A percentile compares a stretch with the other conserved stretches of the same genome.
Evolutionary conservation across 2,888 invertebrate genomes (phyloP).

Genomic region (Dryobotodes eremita): DNA sequence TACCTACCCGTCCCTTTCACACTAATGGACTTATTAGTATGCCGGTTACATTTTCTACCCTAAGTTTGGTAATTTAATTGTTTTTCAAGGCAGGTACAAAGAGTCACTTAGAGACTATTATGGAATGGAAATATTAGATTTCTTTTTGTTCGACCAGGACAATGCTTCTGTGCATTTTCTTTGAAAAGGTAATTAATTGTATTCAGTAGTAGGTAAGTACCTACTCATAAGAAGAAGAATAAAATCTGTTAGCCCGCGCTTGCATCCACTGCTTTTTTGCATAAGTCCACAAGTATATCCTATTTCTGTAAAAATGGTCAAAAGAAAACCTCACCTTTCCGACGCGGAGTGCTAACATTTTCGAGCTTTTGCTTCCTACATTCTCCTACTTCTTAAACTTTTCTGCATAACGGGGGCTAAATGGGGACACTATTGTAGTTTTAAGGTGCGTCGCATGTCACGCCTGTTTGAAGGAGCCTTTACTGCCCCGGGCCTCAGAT

Average conservation of each 20-base stretch:
- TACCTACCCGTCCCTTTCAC: constrained; percentile 19
- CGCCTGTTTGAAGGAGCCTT: too few species aligned
- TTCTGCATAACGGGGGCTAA: too few species aligned
- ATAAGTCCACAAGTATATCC: too few species aligned
- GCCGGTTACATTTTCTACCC: constrained; percentile 28
- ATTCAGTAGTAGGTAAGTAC: background rate
- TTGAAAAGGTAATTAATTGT: background rate
- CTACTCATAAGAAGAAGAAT: background rate
- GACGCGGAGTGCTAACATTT: too few species aligned
- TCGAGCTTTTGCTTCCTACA: too few species aligned
- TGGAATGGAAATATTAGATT: constrained; percentile 2
- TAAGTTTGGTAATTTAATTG: constrained; percentile 23
- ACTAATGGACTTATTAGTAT: constrained; percentile 41
- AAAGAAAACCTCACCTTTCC: too few species aligned
- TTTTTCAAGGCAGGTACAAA: constrained; percentile 22
- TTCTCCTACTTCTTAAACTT: too few species aligned
- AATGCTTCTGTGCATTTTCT: background rate
- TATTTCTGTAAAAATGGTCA: too few species aligned
- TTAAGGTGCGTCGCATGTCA: too few species aligned
- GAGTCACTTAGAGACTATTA: constrained; percentile 8
- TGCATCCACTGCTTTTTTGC: too few species aligned
- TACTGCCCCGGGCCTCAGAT: too few species aligned
- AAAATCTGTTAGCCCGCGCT: background rate
- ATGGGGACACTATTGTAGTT: too few species aligned
- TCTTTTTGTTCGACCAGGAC: background rate